A percentile compares a stretch with the other conserved stretches of the same genome.
Evolutionary conservation across 2,113 vertebrate species (phyloP).

Genomic region (Steatornis caripensis): DNA sequence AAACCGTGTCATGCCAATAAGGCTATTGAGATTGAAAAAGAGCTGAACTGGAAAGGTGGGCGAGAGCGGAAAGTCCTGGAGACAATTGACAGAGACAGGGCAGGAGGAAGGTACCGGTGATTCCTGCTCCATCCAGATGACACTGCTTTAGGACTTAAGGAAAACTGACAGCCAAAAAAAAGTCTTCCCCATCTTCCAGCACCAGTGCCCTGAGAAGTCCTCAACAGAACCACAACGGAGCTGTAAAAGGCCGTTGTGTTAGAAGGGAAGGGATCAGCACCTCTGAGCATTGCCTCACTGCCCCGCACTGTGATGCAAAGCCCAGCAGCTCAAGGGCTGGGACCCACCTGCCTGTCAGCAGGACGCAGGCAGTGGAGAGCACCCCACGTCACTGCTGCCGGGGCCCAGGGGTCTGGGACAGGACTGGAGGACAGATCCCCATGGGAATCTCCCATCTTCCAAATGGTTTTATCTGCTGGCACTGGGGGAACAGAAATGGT

Average conservation of each 20-base stretch:
- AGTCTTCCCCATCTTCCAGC: not conserved
- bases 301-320: not conserved
- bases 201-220: not conserved
- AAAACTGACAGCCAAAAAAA: not conserved
- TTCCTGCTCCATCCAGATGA: not conserved
- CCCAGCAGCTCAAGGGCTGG: not conserved
- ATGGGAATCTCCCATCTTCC: not conserved
- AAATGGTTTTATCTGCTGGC: not conserved
- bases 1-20: slow-evolving; percentile 49
- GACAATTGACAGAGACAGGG: slow-evolving; percentile 44
- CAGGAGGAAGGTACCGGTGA: not conserved
- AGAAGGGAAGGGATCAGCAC: not conserved
- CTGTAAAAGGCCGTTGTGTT: not conserved
- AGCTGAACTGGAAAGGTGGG: slow-evolving; percentile 42
- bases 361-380: not conserved
- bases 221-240: not conserved
- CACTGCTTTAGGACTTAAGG: not conserved
- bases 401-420: not conserved
- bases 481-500: not conserved
- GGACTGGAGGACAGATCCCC: not conserved
- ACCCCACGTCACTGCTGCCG: not conserved
- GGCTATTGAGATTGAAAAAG: slow-evolving; percentile 14
- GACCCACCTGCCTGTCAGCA: not conserved
- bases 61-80: not conserved
- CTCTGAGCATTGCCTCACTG: not conserved